These are phyloP conservation scores for Oikopleura dioica DNA, from an alignment of 23 tunicate species.

Conservation along the genomic window DNA sequence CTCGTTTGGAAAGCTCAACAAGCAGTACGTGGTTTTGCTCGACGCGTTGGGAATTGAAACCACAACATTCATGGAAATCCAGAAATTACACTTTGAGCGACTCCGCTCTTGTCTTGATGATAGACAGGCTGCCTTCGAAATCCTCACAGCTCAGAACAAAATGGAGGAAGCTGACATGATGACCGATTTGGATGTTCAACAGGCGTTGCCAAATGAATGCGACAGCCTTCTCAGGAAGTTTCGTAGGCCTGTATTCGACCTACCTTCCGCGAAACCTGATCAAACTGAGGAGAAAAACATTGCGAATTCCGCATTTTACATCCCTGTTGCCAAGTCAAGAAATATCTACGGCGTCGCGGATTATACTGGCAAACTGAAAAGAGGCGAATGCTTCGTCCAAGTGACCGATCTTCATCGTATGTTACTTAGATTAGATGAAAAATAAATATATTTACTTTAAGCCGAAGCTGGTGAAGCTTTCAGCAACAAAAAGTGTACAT, in stretches of 20 bases:
- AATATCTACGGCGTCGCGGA: conserved; percentile 5
- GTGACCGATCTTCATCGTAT: not conserved
- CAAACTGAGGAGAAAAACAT: not conserved
- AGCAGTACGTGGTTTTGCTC: not conserved
- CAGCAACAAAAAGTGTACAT: not conserved
- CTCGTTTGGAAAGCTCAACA: not conserved
- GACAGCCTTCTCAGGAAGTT: not conserved
- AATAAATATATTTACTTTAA: not conserved
- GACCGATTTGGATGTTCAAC: not conserved
- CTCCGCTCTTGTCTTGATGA: not conserved
- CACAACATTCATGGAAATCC: not conserved
- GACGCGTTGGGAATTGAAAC: not conserved
- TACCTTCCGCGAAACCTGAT: not conserved
- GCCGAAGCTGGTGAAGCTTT: not conserved
- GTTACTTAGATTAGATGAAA: not conserved
- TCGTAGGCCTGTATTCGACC: not conserved
- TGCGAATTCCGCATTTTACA: not conserved
- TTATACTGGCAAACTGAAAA: not conserved
- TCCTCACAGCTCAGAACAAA: not conserved
- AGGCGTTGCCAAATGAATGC: not conserved
- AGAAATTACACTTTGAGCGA: not conserved
- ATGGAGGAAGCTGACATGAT: conserved; percentile 5
- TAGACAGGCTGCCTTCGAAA: not conserved
- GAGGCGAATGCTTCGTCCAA: conserved; percentile 10
- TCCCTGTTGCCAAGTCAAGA: conserved; percentile 4